phyloP scores from a whole-genome alignment of 2,888 invertebrate species.

The Leuctra nigra region DNA sequence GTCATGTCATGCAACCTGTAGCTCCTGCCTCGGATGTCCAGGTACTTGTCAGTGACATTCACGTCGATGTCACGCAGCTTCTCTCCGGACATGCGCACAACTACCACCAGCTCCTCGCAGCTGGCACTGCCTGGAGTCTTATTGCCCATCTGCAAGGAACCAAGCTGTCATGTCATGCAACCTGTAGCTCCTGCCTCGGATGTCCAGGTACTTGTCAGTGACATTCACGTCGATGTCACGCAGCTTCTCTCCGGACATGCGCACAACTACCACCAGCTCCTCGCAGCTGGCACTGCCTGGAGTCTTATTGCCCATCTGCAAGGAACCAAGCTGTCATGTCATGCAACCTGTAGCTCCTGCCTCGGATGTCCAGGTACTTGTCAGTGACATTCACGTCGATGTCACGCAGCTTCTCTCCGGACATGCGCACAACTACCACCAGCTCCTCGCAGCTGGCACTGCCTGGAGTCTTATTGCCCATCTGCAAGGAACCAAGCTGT shows the following conservation, averaged over 20 bases:
- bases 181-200: too few species aligned
- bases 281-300: constrained; percentile 78
- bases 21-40: too few species aligned
- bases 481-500: too few species aligned
- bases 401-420: constrained; percentile 66
- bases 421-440: constrained; percentile 67
- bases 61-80: constrained; percentile 67
- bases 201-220: too few species aligned
- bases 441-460: constrained; percentile 85
- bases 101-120: constrained; percentile 82
- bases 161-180: too few species aligned
- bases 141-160: constrained; percentile 73
- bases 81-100: constrained; percentile 69
- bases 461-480: constrained; percentile 70
- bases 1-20: background rate
- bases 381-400: constrained; percentile 60
- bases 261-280: constrained; percentile 70
- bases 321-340: too few species aligned
- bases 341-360: too few species aligned
- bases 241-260: constrained; percentile 67
- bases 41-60: constrained; percentile 48
- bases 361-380: too few species aligned
- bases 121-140: constrained; percentile 73
- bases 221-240: constrained; percentile 68
- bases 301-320: constrained; percentile 77